Evolutionary conservation across 2,888 invertebrate genomes (phyloP), one percentile per base, ranked within the genome.

Genomic region (Lacanobia wlatinum): DNA sequence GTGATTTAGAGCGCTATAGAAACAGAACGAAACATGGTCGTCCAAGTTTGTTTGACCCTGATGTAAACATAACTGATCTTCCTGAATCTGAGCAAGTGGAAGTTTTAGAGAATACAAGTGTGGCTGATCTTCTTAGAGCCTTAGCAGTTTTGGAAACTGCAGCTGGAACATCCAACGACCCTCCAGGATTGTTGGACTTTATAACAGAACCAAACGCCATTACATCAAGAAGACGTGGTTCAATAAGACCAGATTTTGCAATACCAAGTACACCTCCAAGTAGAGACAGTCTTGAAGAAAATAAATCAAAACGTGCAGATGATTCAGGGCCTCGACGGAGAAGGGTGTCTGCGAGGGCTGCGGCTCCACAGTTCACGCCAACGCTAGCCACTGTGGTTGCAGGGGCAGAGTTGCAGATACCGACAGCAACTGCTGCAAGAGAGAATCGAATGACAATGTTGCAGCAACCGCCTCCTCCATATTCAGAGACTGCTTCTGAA

Each of bases 51-150:
- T 97, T 96, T 73, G 95, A 96, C 72, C 94, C 96, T 21, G 93
- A 95, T 79, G 88, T 96, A 4, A 95, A 96, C 73, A 91, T 95
- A 77, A 87, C 92, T 59, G 91, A 86, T 80, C 88, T 96, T 48
- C 92, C 95, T 38, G 93, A 96, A 87, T 87, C 92, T 1, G 94
- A 96, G 79, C 96, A 97, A 85, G 96, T 97, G 9, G 96, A 97
- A 87, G 97, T 98, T 16, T 94, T 98, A 70, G 98, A 98, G 91
- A 97, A 98, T 86, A 98, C 98, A 0, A 98, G 98, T 34, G 96
- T 98, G 18, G 98, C 98, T 1, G 98, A 98, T 92, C 96, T 98
- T 68, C 96, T 98, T 40, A 96, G 98, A 70, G 98, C 98, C 0
- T 93, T 98, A 62, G 97, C 98, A 61, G 97, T 97, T n/a, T 95